phyloP scores from a whole-genome alignment of 92 coral and sea anemone species.

The Epizoanthus scotinus region DNA sequence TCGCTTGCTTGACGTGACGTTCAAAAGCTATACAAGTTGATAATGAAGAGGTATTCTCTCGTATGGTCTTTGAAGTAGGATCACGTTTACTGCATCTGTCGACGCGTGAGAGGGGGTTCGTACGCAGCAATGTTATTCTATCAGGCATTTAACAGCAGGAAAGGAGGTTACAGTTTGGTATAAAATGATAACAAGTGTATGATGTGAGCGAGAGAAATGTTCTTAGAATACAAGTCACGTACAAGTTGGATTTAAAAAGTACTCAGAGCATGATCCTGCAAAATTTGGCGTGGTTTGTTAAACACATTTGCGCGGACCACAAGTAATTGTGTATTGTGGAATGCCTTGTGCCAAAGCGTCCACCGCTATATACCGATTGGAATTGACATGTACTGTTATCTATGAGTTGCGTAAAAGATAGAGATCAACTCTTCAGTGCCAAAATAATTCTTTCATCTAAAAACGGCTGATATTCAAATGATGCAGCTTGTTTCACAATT shows the following conservation, averaged over 20 bases:
- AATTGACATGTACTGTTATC: no score
- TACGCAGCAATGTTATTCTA: slow-evolving; percentile 23
- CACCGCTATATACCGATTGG: no score
- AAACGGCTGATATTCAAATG: background rate
- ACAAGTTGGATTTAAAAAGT: slow-evolving; percentile 14
- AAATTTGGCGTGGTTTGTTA: background rate
- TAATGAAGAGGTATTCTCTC: background rate
- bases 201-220: background rate
- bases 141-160: slow-evolving; percentile 31
- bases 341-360: no score
- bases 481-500: background rate
- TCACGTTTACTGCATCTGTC: slow-evolving; percentile 22
- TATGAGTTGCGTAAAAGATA: background rate
- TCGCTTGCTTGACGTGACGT: background rate
- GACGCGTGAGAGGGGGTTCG: slow-evolving; percentile 15
- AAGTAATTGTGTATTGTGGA: no score
- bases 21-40: background rate
- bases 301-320: no score
- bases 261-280: background rate
- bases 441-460: background rate
- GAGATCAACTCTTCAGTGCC: background rate
- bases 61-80: background rate
- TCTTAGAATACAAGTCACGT: slow-evolving; percentile 1
- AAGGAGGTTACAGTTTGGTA: background rate
- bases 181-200: background rate